Conservation (phyloP, 35 echinoderm and acorn worm genomes). For the Apostichopus japonicus region DNA sequence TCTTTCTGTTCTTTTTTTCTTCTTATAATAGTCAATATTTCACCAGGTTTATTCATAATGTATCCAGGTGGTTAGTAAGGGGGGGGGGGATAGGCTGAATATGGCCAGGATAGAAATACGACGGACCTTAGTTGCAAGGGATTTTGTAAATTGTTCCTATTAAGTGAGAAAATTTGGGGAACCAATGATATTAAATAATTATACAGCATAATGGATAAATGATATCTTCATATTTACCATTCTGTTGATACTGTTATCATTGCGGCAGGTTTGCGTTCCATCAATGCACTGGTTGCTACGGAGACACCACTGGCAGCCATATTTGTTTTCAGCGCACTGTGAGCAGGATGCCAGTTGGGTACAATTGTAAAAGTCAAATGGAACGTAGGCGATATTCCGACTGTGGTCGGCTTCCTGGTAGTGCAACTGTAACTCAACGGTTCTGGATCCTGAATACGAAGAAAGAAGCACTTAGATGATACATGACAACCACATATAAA, state of each 20-base stretch:
- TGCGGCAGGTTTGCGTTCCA: not conserved
- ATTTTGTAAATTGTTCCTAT: too few relatives aligned
- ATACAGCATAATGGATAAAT: not conserved
- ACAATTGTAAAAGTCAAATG: constrained; percentile 37
- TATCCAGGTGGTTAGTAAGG: too few relatives aligned
- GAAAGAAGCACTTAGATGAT: not conserved
- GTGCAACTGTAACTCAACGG: not conserved
- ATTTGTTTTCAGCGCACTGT: constrained; percentile 42
- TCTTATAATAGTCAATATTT: too few relatives aligned
- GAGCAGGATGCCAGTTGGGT: constrained; percentile 11
- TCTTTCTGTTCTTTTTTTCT: too few relatives aligned
- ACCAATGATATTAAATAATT: too few relatives aligned
- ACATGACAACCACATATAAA: too few relatives aligned
- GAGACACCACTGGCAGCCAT: constrained; percentile 32
- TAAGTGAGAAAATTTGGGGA: too few relatives aligned
- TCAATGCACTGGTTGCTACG: constrained; percentile 24
- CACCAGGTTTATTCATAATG: too few relatives aligned
- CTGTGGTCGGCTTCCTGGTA: constrained; percentile 2
- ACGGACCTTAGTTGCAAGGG: not conserved
- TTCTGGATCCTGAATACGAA: constrained; percentile 12
- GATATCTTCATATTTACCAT: not conserved
- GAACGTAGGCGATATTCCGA: not conserved
- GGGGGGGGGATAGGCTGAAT: too few relatives aligned
- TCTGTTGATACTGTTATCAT: not conserved
- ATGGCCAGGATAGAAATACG: not conserved